Base-by-base conservation (phyloP, 2,113 vertebrate genomes). In the Bombycilla garrulus region DNA sequence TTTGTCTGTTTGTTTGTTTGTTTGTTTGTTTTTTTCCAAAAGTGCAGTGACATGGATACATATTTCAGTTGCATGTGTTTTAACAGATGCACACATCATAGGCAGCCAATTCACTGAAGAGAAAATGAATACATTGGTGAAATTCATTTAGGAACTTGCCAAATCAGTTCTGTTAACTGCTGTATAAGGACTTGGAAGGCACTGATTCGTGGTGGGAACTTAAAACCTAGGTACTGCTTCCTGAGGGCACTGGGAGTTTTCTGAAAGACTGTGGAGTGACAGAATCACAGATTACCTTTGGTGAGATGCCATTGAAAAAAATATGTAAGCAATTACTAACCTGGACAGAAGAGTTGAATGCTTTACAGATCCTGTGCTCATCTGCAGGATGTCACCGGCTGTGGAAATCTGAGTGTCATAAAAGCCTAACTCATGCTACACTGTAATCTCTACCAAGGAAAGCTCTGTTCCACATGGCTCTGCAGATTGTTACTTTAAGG, bases 331-430 rank as follows among this genome's bases (percentile, higher is more conserved):
- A 56, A 19, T 73, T 92, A 17, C 26, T 61, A 5, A 57, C 4
- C 13, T 66, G 73, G 29, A 12, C 65, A 42, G 86, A 74, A 79
- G 61, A 71, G 42, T 0, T 77, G 18, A 50, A 18, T 76, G 53
- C 50, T 26, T 76, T 45, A 26, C 18, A 87, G 40, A 54, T 45
- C 36, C 40, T 38, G 5, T 57, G 60, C 33, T 93, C 24, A 22
- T 69, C 23, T 0, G 0, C 31, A 45, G 48, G 8, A 8, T 76
- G 10, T 73, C 42, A 65, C 22, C 72, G 69, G 24, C 65, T 72
- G 12, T 21, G 28, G 38, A 48, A 47, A 54, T 62, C 48, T 22
- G 40, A 76, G 21, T 67, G 31, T 33, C 73, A 19, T 65, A 21
- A 57, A 86, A 81, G 12, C 23, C 23, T 36, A 36, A 57, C n/a